Percentiles rank a stretch among this genome's conserved stretches.
These are phyloP conservation scores for Drosophila rellima DNA, from an alignment of 2,888 invertebrate species.

Conservation along the genomic window DNA sequence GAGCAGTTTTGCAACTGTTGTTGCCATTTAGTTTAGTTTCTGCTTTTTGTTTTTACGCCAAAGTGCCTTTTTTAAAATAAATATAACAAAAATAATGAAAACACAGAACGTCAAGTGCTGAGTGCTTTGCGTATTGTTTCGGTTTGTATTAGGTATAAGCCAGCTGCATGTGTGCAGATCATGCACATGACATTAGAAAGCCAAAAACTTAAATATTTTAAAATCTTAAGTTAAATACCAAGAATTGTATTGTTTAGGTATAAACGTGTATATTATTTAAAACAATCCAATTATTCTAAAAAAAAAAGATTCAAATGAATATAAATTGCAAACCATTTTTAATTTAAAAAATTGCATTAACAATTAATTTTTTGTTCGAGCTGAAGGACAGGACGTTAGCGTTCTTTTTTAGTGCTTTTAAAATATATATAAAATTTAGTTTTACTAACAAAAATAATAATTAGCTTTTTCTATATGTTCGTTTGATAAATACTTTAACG, in stretches of 20 bases:
- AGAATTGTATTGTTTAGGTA: not conserved
- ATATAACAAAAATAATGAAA: slow-evolving; percentile 40
- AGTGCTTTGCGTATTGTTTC: slow-evolving; percentile 30
- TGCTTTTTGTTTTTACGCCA: slow-evolving; percentile 51
- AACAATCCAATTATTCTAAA: not conserved
- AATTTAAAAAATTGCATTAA: too few relatives aligned
- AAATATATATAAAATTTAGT: too few relatives aligned
- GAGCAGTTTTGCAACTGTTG: slow-evolving; percentile 60
- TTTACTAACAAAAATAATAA: too few relatives aligned
- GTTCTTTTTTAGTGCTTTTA: too few relatives aligned
- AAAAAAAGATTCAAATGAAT: not conserved
- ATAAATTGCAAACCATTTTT: too few relatives aligned
- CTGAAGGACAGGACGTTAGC: too few relatives aligned
- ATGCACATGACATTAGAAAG: slow-evolving; percentile 24
- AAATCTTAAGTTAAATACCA: not conserved
- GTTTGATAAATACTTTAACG: too few relatives aligned
- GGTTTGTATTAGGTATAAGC: slow-evolving; percentile 8
- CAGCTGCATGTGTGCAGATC: slow-evolving; percentile 22
- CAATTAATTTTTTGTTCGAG: too few relatives aligned
- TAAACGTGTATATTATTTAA: not conserved
- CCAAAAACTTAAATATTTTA: not conserved
- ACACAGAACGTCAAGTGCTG: slow-evolving; percentile 34
- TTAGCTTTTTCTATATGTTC: too few relatives aligned
- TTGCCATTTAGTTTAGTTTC: slow-evolving; percentile 65
- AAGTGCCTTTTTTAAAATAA: slow-evolving; percentile 57